phyloP scores from a whole-genome alignment of 2,113 vertebrate genomes.

The Conger conger region DNA sequence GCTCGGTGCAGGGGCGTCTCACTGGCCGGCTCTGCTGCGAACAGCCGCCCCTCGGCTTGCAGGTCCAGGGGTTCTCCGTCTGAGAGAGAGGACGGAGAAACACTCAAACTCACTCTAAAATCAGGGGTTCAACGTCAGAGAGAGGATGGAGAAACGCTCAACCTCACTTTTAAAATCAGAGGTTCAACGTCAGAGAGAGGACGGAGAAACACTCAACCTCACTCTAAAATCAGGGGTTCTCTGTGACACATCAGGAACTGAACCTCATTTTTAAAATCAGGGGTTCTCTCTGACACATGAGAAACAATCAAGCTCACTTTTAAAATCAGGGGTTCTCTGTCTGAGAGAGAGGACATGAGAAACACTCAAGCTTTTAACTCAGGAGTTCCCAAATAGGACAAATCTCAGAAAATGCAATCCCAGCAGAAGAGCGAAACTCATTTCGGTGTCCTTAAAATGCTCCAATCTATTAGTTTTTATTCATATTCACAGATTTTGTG shows the following conservation, averaged over 20 bases:
- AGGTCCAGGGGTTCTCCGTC: slow-evolving; percentile 94
- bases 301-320: too few relatives aligned
- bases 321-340: too few relatives aligned
- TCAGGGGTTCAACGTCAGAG: neutral
- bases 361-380: too few relatives aligned
- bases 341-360: too few relatives aligned
- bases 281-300: too few relatives aligned
- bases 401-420: neutral
- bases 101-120: slow-evolving; percentile 50
- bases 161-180: too few relatives aligned
- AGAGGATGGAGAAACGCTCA: too few relatives aligned
- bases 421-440: neutral
- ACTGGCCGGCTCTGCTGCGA: slow-evolving; percentile 86
- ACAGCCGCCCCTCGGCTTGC: slow-evolving; percentile 89
- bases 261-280: too few relatives aligned
- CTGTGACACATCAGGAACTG: too few relatives aligned
- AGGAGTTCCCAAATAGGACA: neutral
- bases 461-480: neutral
- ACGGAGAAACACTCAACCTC: too few relatives aligned
- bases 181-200: too few relatives aligned
- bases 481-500: neutral
- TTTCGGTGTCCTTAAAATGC: neutral
- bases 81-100: slow-evolving; percentile 57
- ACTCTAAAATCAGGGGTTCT: too few relatives aligned
- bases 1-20: slow-evolving; percentile 96